These are phyloP conservation scores for Bujurquina vittata DNA, from an alignment of 2,113 vertebrate genomes.

Conservation along the genomic window DNA sequence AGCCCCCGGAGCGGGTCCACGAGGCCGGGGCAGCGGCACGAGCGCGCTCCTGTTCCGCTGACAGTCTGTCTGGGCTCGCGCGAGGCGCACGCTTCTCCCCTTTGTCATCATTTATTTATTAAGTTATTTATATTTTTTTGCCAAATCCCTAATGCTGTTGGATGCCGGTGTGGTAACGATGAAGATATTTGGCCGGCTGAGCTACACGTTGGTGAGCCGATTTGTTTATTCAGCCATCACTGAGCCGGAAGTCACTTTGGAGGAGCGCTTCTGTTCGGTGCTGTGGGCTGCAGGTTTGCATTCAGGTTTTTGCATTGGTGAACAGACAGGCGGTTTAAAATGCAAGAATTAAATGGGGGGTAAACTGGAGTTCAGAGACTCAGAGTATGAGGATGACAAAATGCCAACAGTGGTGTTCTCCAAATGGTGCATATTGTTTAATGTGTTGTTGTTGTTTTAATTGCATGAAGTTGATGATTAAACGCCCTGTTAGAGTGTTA, in stretches of 20 bases:
- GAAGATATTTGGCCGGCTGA: conserved; percentile 84
- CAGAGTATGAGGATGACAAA: neutral
- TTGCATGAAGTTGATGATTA: neutral
- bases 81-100: neutral
- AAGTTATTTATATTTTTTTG: neutral
- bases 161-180: conserved; percentile 75
- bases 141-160: conserved; percentile 61
- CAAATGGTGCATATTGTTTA: neutral
- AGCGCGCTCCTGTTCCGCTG: conserved; percentile 15
- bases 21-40: conserved; percentile 19
- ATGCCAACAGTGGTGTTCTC: neutral
- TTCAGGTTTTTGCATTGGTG: neutral
- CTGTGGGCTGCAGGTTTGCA: neutral
- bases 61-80: neutral
- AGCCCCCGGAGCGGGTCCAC: conserved; percentile 22
- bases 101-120: neutral
- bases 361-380: neutral
- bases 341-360: neutral
- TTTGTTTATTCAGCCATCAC: neutral
- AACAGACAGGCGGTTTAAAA: neutral
- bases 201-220: conserved; percentile 84
- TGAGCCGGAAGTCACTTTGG: neutral
- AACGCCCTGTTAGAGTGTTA: neutral
- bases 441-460: neutral
- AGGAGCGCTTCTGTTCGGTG: neutral